Evolutionary conservation across 2,888 invertebrate species (phyloP), one percentile per base, ranked within the genome.

Genomic region (Drosophila acutilabella): DNA sequence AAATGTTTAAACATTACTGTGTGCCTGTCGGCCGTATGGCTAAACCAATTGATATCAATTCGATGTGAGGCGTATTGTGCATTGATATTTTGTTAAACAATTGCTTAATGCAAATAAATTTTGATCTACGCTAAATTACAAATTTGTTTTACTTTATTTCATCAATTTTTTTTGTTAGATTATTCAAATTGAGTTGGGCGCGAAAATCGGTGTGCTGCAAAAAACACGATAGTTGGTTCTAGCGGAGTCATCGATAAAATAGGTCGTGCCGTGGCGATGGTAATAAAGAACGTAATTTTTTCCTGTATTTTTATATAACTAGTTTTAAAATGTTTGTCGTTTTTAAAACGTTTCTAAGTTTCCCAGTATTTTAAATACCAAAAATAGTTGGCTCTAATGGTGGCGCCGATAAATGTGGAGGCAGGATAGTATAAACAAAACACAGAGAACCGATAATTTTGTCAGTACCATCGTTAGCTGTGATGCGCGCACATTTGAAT

Each of bases 21-120:
- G 54, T 70, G 71, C 70, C 64, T 60, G 51, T 67, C 13, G 33
- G 59, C 54, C 59, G 45, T 38, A 26, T 41, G 53, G 23, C 26
- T 41, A 51, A 52, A 71, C 45, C 13, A 36, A 20, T 42, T 30
- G 36, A 57, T 54, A 61, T 36, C 47, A 33, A 14, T 67, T 42
- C 16, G 45, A 59, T 20, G 36, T 36, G 57, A 41, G 30, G 54
- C 45, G 45, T 26, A 58, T 41, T 41, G n/a, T 58, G n/a, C 53
- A 40, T 56, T 61, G 18, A 59, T 65, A 53, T 71, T 71, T 67
- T 71, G 56, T 61, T 52, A 60, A 71, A 61, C 41, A 65, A 42
- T 30, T 30, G 58, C 51, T 48, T 53, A 33, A 33, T 53, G 52
- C 59, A 71, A 61, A 36, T 36, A 36, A 36, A 36, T 36, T 13